Evolutionary conservation across 2,113 vertebrate species (phyloP), one percentile per base, ranked within the genome.

Genomic region (Alectura lathami): DNA sequence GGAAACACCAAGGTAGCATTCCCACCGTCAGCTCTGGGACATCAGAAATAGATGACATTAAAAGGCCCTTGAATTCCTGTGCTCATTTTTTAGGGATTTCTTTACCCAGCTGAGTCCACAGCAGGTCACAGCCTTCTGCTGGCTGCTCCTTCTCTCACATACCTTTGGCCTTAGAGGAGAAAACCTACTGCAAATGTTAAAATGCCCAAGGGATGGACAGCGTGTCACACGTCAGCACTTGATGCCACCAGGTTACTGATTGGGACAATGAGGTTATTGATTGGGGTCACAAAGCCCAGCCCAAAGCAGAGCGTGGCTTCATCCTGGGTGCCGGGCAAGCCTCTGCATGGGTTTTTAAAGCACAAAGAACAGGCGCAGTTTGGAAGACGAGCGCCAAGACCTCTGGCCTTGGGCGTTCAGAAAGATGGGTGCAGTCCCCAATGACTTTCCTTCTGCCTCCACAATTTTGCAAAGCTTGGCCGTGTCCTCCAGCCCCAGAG

Each of bases 401-500:
- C 22, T 76, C 75, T 29, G 29, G 30, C 16, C 6, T 40, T 75
- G 68, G 59, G 40, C 21, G 34, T 66, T 80, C 27, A 40, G 15
- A 76, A 54, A 45, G 24, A 64, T 0, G 56, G 36, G 68, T 17
- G 13, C 17, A 42, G 45, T 24, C 24, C 18, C 51, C 11, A 1
- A 11, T 50, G 1, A 0, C 18, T 83, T 63, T 36, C 66, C n/a
- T 0, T 1, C 17, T n/a, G 17, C 38, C 2, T 0, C 32, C 2
- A 1, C 0, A 1, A 9, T 62, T 72, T 50, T 70, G 24, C 53
- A 85, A 21, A 26, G 15, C 47, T 72, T 21, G 36, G 17, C 20
- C 32, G 32, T 3, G 12, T n/a, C 13, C 26, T 73, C 54, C 54
- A 86, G 22, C 20, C 24, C n/a, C 26, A 88, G 51, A 8, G 20